Conservation (phyloP, 1,140 invertebrate genomes). For the Pentalonia nigronervosa region DNA sequence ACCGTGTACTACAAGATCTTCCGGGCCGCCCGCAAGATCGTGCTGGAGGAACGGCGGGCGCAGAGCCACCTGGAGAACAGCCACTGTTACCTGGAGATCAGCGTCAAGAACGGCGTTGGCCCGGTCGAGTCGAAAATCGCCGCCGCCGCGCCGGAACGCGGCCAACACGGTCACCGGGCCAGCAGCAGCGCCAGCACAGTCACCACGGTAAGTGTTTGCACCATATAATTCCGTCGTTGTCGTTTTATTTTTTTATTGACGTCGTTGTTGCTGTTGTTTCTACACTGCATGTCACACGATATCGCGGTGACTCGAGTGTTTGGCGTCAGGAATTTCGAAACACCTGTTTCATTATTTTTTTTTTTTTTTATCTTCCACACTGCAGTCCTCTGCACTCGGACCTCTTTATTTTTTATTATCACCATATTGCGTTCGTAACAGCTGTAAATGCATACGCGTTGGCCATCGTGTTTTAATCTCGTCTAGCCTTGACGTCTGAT, state of each 20-base stretch:
- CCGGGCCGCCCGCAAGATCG: conserved; percentile 81
- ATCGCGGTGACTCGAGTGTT: no score
- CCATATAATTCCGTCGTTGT: no score
- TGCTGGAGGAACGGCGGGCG: conserved; percentile 83
- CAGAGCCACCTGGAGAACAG: conserved; percentile 81
- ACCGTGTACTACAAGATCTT: conserved; percentile 93
- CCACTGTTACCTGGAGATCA: conserved; percentile 75
- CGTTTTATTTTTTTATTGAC: no score
- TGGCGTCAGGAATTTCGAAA: no score
- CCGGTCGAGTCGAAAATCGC: conserved; percentile 71
- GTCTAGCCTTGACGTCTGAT: neutral
- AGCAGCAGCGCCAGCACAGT: conserved; percentile 72
- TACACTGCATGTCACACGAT: no score
- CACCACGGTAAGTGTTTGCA: conserved; percentile 62
- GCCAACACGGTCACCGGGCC: conserved; percentile 65
- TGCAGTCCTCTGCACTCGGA: fast-evolving
- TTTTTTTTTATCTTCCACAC: no score
- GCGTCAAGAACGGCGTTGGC: conserved; percentile 74
- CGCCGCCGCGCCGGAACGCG: conserved; percentile 65
- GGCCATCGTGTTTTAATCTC: neutral
- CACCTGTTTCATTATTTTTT: no score
- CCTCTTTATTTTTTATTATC: neutral
- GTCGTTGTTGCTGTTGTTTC: no score
- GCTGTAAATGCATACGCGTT: no score
- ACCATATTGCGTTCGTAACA: no score